Evolutionary conservation across 2,113 vertebrate genomes (phyloP).

Genomic region (Turdus rufiventris): DNA sequence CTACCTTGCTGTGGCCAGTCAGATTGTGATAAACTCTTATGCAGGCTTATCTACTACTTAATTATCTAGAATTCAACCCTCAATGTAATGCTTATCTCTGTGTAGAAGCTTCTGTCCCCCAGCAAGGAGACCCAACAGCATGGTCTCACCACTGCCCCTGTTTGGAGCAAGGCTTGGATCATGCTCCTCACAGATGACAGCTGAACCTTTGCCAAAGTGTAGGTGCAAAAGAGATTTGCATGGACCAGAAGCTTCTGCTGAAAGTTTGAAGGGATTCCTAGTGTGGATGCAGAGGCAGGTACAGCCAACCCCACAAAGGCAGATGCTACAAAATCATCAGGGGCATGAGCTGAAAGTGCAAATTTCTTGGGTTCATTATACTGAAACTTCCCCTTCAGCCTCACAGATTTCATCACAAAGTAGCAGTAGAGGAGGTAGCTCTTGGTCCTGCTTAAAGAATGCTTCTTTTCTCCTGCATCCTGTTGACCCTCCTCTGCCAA

Average conservation of each 20-base stretch:
- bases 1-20: background rate
- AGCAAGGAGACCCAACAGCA: background rate
- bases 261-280: background rate
- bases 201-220: background rate
- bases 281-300: background rate
- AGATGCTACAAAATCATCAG: background rate
- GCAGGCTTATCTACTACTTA: background rate
- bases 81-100: rapidly evolving
- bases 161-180: background rate
- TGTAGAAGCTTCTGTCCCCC: background rate
- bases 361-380: rapidly evolving
- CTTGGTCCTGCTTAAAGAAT: background rate
- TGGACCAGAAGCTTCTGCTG: background rate
- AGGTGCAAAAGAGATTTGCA: background rate
- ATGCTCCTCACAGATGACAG: background rate
- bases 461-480: background rate
- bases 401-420: background rate
- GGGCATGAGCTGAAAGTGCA: background rate
- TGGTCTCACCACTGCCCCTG: background rate
- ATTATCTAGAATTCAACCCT: background rate
- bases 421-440: background rate
- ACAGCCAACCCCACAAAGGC: background rate
- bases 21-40: background rate
- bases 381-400: background rate
- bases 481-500: background rate